Evolutionary conservation across 2,113 vertebrate genomes (phyloP), one percentile per base, ranked within the genome.

Genomic region (Bubo bubo): DNA sequence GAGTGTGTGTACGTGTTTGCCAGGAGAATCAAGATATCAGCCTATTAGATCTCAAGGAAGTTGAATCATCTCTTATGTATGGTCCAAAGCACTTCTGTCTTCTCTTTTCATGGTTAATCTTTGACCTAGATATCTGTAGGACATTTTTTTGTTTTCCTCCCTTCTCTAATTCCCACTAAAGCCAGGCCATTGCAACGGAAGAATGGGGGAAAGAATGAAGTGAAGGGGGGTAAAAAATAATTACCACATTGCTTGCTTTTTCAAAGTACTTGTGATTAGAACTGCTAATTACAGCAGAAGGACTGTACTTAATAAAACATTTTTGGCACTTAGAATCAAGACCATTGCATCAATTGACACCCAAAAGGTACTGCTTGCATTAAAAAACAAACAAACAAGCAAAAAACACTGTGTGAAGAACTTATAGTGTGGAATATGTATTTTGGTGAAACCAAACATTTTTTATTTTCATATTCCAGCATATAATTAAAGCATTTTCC

Each of bases 1-100:
- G 5, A 56, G 23, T 22, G 15, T 4, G 7, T 77, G 20, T 32
- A 47, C 1, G 0, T 27, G 34, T 70, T 50, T 1, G 0, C 28
- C n/a, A 18, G n/a, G 24, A 76, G 43, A 58, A 63, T 59, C 24
- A 58, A 64, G 37, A 35, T 15, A 24, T 47, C 43, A 71, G 28
- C 8, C 30, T 43, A 11, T 37, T 41, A 68, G 32, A 39, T 76
- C 35, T 64, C 26, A 53, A 64, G 45, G 45, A 71, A 64, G 24
- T 24, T 21, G 8, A 64, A 76, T 64, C 12, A 35, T 64, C 37
- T 64, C 14, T 20, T 17, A 45, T 30, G 10, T 75, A 47, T 23
- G 17, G 27, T 47, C 41, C 21, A 52, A 58, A 58, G 14, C 20
- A 58, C 12, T 45, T 91, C 52, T 58, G 16, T n/a, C 28, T 86